Percentiles rank a stretch among this genome's conserved stretches.
phyloP scores from a whole-genome alignment of 2,113 vertebrate genomes.

The Ciconia maguari region DNA sequence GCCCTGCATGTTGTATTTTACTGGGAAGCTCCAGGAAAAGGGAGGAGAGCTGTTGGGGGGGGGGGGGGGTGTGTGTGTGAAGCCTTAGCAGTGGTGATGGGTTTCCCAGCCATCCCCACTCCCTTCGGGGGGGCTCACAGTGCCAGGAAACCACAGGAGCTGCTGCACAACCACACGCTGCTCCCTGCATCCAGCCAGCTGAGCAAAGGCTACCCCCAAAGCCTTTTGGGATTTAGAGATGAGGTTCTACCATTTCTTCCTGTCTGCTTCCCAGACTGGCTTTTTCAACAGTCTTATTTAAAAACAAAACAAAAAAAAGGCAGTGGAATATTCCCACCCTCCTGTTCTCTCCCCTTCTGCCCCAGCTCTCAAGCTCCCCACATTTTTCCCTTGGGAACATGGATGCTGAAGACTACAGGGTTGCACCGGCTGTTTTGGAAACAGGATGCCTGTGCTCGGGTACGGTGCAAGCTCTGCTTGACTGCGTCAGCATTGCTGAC shows the following conservation, averaged over 20 bases:
- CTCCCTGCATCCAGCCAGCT: not conserved
- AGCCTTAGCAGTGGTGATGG: not conserved
- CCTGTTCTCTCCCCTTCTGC: not conserved
- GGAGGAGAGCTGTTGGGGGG: not conserved
- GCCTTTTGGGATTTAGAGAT: not conserved
- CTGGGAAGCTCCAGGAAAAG: not conserved
- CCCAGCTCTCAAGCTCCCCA: fast-evolving
- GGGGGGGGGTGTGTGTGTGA: not conserved
- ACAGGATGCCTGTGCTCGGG: not conserved
- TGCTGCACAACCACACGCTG: not conserved
- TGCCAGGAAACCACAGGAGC: not conserved
- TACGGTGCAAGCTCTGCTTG: fast-evolving
- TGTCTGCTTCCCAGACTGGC: not conserved
- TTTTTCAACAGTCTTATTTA: not conserved
- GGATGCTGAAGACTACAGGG: not conserved
- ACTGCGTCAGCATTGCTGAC: not conserved
- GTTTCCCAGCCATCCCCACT: not conserved
- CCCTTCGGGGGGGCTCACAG: not conserved
- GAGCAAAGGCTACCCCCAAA: not conserved
- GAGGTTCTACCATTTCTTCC: not conserved
- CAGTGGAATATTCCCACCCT: fast-evolving
- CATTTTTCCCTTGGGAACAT: not conserved
- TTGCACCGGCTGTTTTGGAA: not conserved
- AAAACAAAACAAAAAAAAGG: too few species aligned
- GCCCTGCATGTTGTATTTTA: not conserved